These are phyloP conservation scores for Branchinecta lindahli DNA, from an alignment of 1,140 invertebrate species.

Conservation along the genomic window DNA sequence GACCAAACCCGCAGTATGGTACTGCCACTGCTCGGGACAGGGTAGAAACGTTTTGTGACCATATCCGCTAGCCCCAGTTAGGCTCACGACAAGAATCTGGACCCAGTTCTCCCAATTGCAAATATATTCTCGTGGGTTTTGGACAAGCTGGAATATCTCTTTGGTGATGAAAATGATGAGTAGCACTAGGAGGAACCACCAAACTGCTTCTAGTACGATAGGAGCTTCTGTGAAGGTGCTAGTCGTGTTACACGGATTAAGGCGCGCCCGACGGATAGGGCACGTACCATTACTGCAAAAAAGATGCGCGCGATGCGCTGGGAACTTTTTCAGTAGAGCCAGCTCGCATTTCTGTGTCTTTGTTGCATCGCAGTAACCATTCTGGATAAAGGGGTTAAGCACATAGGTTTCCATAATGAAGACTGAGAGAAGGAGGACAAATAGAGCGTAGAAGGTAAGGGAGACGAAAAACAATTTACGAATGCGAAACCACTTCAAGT, in stretches of 20 bases:
- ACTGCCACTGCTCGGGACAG: conserved; percentile 58
- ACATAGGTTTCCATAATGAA: conserved; percentile 45
- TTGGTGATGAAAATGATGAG: conserved; percentile 26
- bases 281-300: background rate
- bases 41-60: background rate
- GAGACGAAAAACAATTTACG: conserved; percentile 67
- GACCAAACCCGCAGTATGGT: conserved; percentile 63
- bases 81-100: conserved; percentile 59
- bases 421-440: conserved; percentile 55
- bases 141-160: conserved; percentile 54
- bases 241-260: background rate
- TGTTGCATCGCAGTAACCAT: background rate
- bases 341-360: background rate
- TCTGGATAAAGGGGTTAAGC: conserved; percentile 2
- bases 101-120: conserved; percentile 65
- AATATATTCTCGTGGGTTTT: conserved; percentile 55
- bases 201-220: conserved; percentile 16
- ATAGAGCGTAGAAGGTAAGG: conserved; percentile 58
- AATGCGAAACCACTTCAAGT: conserved; percentile 75
- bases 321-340: background rate
- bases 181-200: conserved; percentile 23
- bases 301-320: background rate
- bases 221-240: background rate
- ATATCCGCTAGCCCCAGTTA: conserved; percentile 33
- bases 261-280: background rate